phyloP scores from a whole-genome alignment of 2,797 vertebrate species.

The Pangasius djambal region DNA sequence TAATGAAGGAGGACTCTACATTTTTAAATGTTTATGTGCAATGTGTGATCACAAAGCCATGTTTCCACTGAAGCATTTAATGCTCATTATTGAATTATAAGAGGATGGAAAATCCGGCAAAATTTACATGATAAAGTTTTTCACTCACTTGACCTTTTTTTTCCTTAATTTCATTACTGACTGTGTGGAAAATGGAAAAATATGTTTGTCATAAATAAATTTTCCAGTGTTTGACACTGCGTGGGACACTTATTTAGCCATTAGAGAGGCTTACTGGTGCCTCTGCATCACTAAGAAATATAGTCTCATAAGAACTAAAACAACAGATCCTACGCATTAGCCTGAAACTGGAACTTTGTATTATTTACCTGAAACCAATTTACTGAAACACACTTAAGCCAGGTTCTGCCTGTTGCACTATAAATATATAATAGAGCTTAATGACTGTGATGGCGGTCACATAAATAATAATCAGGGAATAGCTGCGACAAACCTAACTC shows the following conservation, averaged over 20 bases:
- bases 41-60: not conserved
- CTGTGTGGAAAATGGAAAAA: not conserved
- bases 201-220: not conserved
- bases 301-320: not conserved
- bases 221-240: not conserved
- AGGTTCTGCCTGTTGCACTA: slow-evolving; percentile 2
- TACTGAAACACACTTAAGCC: not conserved
- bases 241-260: not conserved
- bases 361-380: not conserved
- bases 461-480: not conserved
- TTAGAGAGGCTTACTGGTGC: not conserved
- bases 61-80: not conserved
- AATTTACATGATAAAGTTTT: not conserved
- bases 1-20: not conserved
- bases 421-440: not conserved
- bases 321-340: not conserved
- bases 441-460: not conserved
- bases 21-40: not conserved
- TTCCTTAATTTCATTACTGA: not conserved
- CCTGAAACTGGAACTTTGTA: not conserved
- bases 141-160: not conserved
- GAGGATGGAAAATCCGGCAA: not conserved
- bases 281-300: not conserved
- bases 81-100: not conserved
- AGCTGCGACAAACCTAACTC: not conserved